Base-by-base conservation (phyloP, 2,797 vertebrate species). In the Muraenolepis orangiensis region DNA sequence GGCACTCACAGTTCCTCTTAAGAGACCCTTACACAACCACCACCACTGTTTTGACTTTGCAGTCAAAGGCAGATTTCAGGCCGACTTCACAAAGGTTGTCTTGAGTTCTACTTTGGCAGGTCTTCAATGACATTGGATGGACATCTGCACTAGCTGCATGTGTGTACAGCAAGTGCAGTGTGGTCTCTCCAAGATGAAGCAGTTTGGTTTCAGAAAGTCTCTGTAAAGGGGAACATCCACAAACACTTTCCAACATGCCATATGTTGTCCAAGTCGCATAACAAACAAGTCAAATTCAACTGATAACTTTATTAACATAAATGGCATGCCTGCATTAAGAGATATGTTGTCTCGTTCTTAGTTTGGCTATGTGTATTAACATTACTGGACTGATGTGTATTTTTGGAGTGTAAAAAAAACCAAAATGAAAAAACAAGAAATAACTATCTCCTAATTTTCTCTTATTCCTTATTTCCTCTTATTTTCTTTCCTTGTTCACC, bases 11-110 rank as follows among this genome's bases (percentile, higher is more conserved):
- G 66, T 26, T n/a, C 57, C 42, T 57, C 66, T 71, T 75, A 40
- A 66, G 46, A 71, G 26, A 20, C 74, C 20, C 46, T 75, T 66
- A 71, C 69, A 70, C 74, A 83, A 74, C 70, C 42, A 73, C 67
- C 72, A 73, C 81, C 81, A 74, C 77, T 78, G 71, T 80, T 84
- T 84, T 76, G 69, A 75, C 72, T 77, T 80, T 64, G 78, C 69
- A 76, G 66, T 31, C 61, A n/a, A n/a, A 28, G 72, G 80, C 78
- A 79, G 79, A 76, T 82, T 78, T 80, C 72, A 28, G 72, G 80
- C 78, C 78, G 79, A 76, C 81, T 78, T 80, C 72, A 66, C 72
- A 82, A 38, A 38, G 74, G 81, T 70, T 77, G 66, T 68, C 73
- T 72, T 40, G 36, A 78, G 67, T 72, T 78, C 36, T 83, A 80